Conservation (phyloP, 2,113 vertebrate genomes). For the Poicephalus meyeri region DNA sequence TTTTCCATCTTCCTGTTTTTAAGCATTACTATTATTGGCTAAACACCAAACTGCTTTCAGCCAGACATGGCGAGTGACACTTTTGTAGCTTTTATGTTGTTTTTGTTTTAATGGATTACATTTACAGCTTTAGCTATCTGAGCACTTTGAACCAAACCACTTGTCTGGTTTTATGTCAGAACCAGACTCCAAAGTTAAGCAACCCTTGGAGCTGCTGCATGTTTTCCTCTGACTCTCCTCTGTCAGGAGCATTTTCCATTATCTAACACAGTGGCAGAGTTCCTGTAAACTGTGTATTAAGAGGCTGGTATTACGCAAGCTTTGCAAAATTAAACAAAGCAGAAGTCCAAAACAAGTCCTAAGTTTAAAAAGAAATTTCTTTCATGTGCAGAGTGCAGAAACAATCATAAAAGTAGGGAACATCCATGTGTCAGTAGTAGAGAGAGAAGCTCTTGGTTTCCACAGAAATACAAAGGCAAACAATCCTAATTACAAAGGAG, state of each 20-base stretch:
- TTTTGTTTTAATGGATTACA: neutral
- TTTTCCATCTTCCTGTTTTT: constrained; percentile 49
- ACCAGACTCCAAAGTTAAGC: neutral
- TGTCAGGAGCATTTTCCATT: constrained; percentile 44
- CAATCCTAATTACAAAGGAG: neutral
- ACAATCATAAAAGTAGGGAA: neutral
- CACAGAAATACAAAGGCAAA: neutral
- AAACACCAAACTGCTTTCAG: constrained; percentile 4
- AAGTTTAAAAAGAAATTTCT: neutral
- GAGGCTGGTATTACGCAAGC: neutral
- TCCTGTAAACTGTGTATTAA: constrained; percentile 16
- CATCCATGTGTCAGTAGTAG: neutral
- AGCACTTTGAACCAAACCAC: neutral
- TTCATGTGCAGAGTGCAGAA: neutral
- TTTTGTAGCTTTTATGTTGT: neutral
- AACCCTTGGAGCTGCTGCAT: neutral
- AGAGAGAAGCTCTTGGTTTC: neutral
- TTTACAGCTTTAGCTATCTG: neutral
- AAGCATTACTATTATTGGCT: constrained; percentile 14
- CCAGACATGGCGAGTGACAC: neutral
- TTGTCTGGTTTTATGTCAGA: neutral
- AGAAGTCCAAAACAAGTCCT: neutral
- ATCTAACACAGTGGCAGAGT: neutral
- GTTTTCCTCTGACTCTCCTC: neutral
- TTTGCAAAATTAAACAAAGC: constrained; percentile 10